A percentile compares a stretch with the other conserved stretches of the same genome.
phyloP scores from a whole-genome alignment of 2,888 invertebrate genomes.

The Bedellia somnulentella region DNA sequence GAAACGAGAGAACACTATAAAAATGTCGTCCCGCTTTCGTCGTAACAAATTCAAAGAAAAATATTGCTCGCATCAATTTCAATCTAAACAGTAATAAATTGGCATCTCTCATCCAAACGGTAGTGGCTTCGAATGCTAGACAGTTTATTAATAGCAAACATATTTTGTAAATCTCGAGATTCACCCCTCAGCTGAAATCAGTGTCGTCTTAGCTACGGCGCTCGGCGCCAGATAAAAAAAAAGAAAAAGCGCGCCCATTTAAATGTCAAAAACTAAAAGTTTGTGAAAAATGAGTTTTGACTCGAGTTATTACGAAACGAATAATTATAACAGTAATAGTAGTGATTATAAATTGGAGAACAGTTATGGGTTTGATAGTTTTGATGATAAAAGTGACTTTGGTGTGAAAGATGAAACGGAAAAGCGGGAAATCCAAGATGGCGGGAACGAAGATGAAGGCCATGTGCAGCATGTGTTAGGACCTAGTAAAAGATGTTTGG shows the following conservation, averaged over 20 bases:
- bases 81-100: slow-evolving; percentile 59
- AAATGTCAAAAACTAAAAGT: neutral
- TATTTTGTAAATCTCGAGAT: slow-evolving; percentile 49
- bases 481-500: slow-evolving; percentile 75
- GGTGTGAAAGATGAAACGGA: slow-evolving; percentile 54
- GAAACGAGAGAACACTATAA: slow-evolving; percentile 33
- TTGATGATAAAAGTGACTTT: too few species aligned
- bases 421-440: slow-evolving; percentile 29
- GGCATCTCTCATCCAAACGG: slow-evolving; percentile 42
- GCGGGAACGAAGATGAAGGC: slow-evolving; percentile 18
- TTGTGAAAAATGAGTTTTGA: neutral
- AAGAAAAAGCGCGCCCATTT: neutral
- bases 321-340: slow-evolving; percentile 4
- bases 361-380: too few species aligned
- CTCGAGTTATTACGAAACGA: slow-evolving; percentile 6
- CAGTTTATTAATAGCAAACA: slow-evolving; percentile 50
- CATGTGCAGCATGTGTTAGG: slow-evolving; percentile 55
- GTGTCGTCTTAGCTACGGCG: slow-evolving; percentile 35
- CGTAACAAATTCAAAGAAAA: slow-evolving; percentile 51
- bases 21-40: slow-evolving; percentile 43
- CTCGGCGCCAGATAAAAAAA: slow-evolving; percentile 42
- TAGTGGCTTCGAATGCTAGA: slow-evolving; percentile 28
- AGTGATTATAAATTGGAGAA: too few species aligned
- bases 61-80: slow-evolving; percentile 56
- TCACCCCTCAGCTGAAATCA: slow-evolving; percentile 41